Percentiles rank a stretch among this genome's conserved stretches.
phyloP scores from a whole-genome alignment of 2,113 vertebrate species.

The Nettapus auritus region DNA sequence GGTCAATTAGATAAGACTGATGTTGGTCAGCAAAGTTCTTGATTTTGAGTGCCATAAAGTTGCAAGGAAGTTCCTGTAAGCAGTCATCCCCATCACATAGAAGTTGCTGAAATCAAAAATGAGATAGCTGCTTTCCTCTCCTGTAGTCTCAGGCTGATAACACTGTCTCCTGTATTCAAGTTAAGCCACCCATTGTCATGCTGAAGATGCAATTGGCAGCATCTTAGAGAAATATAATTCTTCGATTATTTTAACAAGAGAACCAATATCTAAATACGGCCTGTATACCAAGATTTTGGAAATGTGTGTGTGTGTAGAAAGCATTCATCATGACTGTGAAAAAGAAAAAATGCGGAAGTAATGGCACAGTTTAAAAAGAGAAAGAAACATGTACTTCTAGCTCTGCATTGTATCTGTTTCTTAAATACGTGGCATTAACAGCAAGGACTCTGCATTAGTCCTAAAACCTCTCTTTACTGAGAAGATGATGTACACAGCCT shows the following conservation, averaged over 20 bases:
- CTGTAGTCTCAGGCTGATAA: background rate
- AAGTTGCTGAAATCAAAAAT: background rate
- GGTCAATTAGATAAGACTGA: slow-evolving; percentile 19
- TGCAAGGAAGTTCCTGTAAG: background rate
- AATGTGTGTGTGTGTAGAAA: background rate
- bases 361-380: background rate
- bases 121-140: background rate
- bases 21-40: slow-evolving; percentile 14
- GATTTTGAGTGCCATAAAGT: background rate
- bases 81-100: background rate
- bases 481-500: background rate
- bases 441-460: background rate
- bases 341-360: background rate
- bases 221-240: background rate
- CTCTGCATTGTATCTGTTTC: background rate
- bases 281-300: background rate
- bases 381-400: background rate
- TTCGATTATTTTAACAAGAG: background rate
- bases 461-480: background rate
- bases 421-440: background rate
- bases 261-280: background rate
- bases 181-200: background rate
- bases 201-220: background rate
- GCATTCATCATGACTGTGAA: background rate
- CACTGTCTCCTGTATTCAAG: background rate